A percentile compares a stretch with the other conserved stretches of the same genome.
Evolutionary conservation across 1,140 invertebrate genomes (phyloP).

Genomic region (Panagrolaimus sp.): DNA sequence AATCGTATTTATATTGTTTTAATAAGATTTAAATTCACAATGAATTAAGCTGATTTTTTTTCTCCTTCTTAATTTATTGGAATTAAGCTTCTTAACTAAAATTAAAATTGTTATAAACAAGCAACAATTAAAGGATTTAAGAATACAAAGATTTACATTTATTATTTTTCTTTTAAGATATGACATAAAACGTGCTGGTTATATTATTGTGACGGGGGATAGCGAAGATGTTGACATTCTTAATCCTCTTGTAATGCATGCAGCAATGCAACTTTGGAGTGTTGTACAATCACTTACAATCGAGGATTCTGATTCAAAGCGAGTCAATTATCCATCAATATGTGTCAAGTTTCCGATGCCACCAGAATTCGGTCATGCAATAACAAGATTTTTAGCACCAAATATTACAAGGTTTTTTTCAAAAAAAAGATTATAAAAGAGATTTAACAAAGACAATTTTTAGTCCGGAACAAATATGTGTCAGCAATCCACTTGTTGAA

Average conservation of each 20-base stretch:
- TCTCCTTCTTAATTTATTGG: neutral
- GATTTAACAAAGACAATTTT: constrained; percentile 17
- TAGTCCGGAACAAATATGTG: constrained; percentile 50
- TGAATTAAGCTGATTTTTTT: neutral
- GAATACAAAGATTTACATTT: neutral
- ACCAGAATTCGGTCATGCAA: constrained; percentile 42
- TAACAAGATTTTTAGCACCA: constrained; percentile 13
- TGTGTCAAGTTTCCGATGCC: constrained; percentile 58
- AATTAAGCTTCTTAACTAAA: neutral
- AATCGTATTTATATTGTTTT: neutral
- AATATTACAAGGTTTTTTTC: constrained; percentile 16
- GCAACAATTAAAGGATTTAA: neutral
- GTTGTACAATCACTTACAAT: constrained; percentile 50
- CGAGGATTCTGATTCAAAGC: constrained; percentile 35
- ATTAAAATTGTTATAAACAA: neutral
- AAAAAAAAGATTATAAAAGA: neutral
- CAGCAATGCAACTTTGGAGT: constrained; percentile 55
- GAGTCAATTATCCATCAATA: constrained; percentile 54
- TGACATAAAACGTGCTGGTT: constrained; percentile 51
- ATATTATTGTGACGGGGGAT: constrained; percentile 53
- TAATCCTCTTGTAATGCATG: constrained; percentile 49
- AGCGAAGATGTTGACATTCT: constrained; percentile 50
- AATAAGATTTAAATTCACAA: neutral
- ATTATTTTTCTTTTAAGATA: constrained; percentile 41
- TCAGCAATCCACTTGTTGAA: constrained; percentile 55